phyloP scores from a whole-genome alignment of 1,140 invertebrate genomes.

The Drosophila mojavensis region DNA sequence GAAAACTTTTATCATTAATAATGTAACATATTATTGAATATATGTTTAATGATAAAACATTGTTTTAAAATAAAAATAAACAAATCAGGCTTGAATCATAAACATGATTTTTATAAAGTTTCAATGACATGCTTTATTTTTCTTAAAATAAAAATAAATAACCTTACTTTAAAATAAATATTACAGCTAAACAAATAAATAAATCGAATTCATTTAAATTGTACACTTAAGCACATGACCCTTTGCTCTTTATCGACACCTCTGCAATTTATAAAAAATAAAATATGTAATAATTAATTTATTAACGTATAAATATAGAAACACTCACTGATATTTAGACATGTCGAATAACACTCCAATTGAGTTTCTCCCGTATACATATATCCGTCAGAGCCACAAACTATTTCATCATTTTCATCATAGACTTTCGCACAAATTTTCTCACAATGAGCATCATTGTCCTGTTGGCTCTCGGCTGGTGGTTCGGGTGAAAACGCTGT shows the following conservation, averaged over 20 bases:
- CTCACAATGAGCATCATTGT: conserved; percentile 75
- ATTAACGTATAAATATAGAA: not conserved
- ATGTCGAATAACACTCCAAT: conserved; percentile 76
- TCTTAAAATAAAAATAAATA: conserved; percentile 43
- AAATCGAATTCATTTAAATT: conserved; percentile 32
- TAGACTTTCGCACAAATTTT: conserved; percentile 81
- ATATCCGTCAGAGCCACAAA: conserved; percentile 80
- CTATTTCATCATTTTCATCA: conserved; percentile 79
- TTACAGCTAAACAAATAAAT: conserved; percentile 42
- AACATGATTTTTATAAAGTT: not conserved
- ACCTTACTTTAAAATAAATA: conserved; percentile 17
- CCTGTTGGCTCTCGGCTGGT: conserved; percentile 42
- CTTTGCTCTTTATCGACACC: conserved; percentile 78
- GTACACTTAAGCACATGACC: conserved; percentile 64
- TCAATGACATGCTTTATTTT: conserved; percentile 33
- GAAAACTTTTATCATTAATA: no score
- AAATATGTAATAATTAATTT: not conserved
- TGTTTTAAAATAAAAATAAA: no score
- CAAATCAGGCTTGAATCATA: not conserved
- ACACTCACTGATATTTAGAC: conserved; percentile 72
- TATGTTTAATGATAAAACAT: no score
- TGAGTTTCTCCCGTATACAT: conserved; percentile 82
- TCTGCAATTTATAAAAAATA: conserved; percentile 46
- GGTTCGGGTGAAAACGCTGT: conserved; percentile 6
- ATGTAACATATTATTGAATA: no score